Evolutionary conservation across 2,888 invertebrate genomes (phyloP).

Genomic region (Pyrrhia umbra): DNA sequence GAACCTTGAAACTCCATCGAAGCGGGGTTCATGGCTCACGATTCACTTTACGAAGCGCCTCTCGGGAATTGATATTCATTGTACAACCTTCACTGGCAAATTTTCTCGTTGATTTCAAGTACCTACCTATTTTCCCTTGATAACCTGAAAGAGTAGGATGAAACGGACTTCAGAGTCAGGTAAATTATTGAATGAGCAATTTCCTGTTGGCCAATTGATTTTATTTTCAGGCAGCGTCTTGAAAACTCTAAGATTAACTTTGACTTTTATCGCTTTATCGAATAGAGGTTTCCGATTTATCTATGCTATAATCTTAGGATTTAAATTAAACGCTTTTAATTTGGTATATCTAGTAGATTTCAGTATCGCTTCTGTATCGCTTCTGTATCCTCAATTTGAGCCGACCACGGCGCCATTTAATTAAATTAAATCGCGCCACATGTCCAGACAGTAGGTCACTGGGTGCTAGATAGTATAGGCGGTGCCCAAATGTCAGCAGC

Average conservation of each 20-base stretch:
- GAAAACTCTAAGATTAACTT: slow-evolving; percentile 12
- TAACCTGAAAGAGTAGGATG: slow-evolving; percentile 39
- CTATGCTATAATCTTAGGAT: slow-evolving; percentile 9
- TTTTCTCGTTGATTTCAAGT: slow-evolving; percentile 48
- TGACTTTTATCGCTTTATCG: slow-evolving; percentile 6
- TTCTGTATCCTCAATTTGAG: slow-evolving; percentile 39
- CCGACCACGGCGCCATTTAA: slow-evolving; percentile 36
- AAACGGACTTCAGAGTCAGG: slow-evolving; percentile 29
- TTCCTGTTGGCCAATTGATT: slow-evolving; percentile 37
- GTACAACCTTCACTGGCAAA: slow-evolving; percentile 53
- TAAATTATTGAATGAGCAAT: slow-evolving; percentile 48
- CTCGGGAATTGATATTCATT: slow-evolving; percentile 63
- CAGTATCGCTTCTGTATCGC: too few species aligned
- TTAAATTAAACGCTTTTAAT: slow-evolving; percentile 30
- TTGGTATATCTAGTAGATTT: slow-evolving; percentile 33
- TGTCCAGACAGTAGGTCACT: slow-evolving; percentile 17
- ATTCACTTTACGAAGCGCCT: slow-evolving; percentile 54
- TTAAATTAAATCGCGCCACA: slow-evolving; percentile 46
- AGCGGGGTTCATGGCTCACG: slow-evolving; percentile 47
- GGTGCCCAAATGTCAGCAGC: slow-evolving; percentile 14
- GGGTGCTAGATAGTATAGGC: not conserved
- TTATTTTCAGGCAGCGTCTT: slow-evolving; percentile 27
- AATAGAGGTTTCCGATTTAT: not conserved
- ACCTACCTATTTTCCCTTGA: slow-evolving; percentile 37
- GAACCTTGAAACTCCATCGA: slow-evolving; percentile 51